Evolutionary conservation across 2,113 vertebrate genomes (phyloP).

Genomic region (Phylloscopus whistleri): DNA sequence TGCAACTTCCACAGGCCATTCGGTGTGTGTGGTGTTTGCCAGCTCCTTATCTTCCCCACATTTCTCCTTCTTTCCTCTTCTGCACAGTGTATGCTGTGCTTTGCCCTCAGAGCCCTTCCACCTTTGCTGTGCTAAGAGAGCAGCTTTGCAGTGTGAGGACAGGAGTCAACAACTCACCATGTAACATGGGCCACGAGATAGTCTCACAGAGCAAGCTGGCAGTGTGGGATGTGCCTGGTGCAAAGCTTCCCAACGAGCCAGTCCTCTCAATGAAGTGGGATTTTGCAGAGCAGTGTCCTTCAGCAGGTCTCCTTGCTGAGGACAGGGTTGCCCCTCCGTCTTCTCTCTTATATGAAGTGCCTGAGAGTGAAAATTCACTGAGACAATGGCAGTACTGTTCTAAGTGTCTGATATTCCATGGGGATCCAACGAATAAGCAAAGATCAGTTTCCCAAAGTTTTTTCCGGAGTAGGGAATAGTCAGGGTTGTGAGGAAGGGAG

Average conservation of each 20-base stretch:
- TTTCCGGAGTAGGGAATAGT: neutral
- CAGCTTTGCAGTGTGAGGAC: neutral
- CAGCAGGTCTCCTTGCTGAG: neutral
- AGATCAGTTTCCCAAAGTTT: neutral
- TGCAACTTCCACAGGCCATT: neutral
- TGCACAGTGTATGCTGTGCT: neutral
- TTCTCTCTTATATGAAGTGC: neutral
- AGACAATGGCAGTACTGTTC: neutral
- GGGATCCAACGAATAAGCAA: neutral
- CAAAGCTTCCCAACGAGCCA: neutral
- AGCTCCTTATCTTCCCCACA: neutral
- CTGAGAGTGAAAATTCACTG: neutral
- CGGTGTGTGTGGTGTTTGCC: neutral
- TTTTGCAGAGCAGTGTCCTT: neutral
- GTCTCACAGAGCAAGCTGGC: neutral
- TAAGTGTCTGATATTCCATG: neutral
- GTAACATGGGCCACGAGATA: neutral
- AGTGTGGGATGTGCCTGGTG: neutral
- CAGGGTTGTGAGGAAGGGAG: neutral
- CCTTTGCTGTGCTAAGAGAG: neutral
- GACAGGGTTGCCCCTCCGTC: neutral
- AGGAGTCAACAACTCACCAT: neutral
- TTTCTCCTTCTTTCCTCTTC: neutral
- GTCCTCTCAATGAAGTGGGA: neutral
- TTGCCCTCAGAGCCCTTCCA: neutral